Percentiles rank a stretch among this genome's conserved stretches.
Evolutionary conservation across 2,888 invertebrate genomes (phyloP).

Genomic region (Synergus umbraculus): DNA sequence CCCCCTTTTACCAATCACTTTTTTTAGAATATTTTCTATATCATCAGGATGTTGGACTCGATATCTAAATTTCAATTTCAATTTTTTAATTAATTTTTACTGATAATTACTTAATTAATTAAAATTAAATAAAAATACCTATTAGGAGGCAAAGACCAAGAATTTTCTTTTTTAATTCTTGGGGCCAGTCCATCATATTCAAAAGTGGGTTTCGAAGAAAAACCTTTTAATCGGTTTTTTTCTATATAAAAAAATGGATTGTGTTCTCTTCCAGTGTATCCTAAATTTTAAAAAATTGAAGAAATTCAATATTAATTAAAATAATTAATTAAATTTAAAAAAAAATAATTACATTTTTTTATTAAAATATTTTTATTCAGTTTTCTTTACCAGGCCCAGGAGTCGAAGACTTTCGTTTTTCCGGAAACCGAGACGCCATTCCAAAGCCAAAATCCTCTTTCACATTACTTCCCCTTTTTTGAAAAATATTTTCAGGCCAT

Average conservation of each 20-base stretch:
- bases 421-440: constrained; percentile 45
- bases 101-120: no score
- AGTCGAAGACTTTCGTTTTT: constrained; percentile 35
- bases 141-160: constrained; percentile 54
- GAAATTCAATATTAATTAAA: no score
- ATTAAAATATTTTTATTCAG: background rate
- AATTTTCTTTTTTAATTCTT: constrained; percentile 49
- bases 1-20: constrained; percentile 57
- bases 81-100: no score
- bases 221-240: constrained; percentile 47
- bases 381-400: constrained; percentile 51
- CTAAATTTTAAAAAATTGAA: constrained; percentile 43
- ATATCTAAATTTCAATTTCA: constrained; percentile 51
- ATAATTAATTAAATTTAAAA: no score
- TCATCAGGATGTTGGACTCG: constrained; percentile 48
- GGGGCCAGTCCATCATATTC: constrained; percentile 57
- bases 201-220: constrained; percentile 53
- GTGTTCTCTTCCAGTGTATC: constrained; percentile 53
- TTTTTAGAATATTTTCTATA: constrained; percentile 51
- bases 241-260: constrained; percentile 59
- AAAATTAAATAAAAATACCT: constrained; percentile 43
- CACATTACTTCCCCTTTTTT: constrained; percentile 39
- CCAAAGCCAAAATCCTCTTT: constrained; percentile 53
- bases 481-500: constrained; percentile 56
- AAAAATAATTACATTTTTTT: no score